Conservation (phyloP, 2,888 invertebrate species). For the Abrostola tripartita region DNA sequence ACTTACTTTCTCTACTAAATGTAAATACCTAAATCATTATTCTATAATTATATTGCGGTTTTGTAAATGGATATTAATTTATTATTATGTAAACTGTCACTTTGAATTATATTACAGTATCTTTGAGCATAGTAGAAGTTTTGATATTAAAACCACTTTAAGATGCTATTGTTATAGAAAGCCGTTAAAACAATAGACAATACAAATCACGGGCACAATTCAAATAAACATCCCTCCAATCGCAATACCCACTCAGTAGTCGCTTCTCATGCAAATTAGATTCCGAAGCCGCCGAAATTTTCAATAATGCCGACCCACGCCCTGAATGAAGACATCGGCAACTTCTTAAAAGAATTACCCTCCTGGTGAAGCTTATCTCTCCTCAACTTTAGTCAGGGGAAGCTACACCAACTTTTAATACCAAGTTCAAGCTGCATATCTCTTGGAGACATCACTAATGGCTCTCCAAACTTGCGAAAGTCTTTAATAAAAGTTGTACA, state of each 20-base stretch:
- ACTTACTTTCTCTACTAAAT: too few species aligned
- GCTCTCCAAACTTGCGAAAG: slow-evolving; percentile 27
- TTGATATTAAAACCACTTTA: slow-evolving; percentile 3
- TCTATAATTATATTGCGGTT: too few species aligned
- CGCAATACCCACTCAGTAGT: slow-evolving; percentile 41
- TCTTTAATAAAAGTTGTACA: slow-evolving; percentile 27
- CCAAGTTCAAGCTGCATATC: slow-evolving; percentile 21
- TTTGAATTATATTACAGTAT: not conserved
- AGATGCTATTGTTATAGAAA: slow-evolving; percentile 15
- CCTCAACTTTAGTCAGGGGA: slow-evolving; percentile 29
- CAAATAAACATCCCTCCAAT: slow-evolving; percentile 30
- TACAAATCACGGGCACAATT: slow-evolving; percentile 17
- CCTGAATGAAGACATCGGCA: slow-evolving; percentile 61
- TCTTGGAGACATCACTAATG: slow-evolving; percentile 34
- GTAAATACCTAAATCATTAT: too few species aligned
- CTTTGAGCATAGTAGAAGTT: slow-evolving; percentile 4
- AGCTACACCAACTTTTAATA: slow-evolving; percentile 53
- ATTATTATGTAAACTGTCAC: too few species aligned
- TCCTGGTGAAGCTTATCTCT: slow-evolving; percentile 52
- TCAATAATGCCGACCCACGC: slow-evolving; percentile 64
- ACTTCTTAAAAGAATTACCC: slow-evolving; percentile 67
- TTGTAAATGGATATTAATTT: too few species aligned
- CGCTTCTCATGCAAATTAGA: slow-evolving; percentile 66
- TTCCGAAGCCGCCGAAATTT: slow-evolving; percentile 60
- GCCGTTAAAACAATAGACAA: slow-evolving; percentile 39